Evolutionary conservation across 2,797 vertebrate genomes (phyloP).

Genomic region (Esox lucius): DNA sequence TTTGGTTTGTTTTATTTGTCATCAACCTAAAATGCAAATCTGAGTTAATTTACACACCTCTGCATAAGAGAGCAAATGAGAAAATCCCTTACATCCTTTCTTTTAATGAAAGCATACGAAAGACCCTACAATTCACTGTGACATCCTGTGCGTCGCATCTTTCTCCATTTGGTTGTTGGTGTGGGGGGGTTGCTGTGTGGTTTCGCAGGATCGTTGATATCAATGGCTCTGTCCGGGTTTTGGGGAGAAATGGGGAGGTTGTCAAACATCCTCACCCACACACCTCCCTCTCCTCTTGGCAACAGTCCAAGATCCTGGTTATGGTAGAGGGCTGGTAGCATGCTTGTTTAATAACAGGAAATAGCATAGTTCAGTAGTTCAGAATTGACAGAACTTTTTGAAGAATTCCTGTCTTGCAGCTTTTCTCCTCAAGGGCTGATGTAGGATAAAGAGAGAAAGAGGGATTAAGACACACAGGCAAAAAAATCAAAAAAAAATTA

Average conservation of each 20-base stretch:
- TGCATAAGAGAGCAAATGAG: conserved; percentile 25
- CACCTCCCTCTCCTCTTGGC: conserved; percentile 36
- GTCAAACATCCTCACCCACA: conserved; percentile 36
- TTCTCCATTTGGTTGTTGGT: conserved; percentile 35
- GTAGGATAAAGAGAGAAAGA: conserved; percentile 27
- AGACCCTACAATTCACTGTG: conserved; percentile 54
- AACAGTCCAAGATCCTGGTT: conserved; percentile 66
- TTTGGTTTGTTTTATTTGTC: conserved; percentile 38
- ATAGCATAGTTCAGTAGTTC: conserved; percentile 79
- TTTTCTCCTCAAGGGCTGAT: conserved; percentile 77
- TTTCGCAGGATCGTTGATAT: conserved; percentile 41
- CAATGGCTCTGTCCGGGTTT: conserved; percentile 40
- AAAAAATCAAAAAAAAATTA: background rate
- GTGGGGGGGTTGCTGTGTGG: conserved; percentile 15
- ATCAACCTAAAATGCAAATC: conserved; percentile 41
- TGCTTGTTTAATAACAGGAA: conserved; percentile 66
- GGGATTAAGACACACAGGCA: conserved; percentile 9
- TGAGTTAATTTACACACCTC: conserved; percentile 28
- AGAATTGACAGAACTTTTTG: conserved; percentile 75
- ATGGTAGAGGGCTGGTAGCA: conserved; percentile 65
- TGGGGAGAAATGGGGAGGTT: conserved; percentile 14
- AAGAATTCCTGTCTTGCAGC: conserved; percentile 62
- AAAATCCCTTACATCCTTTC: conserved; percentile 30
- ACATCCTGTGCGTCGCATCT: conserved; percentile 55
- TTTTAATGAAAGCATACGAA: conserved; percentile 43